These are phyloP conservation scores for Riparia riparia DNA, from an alignment of 2,113 vertebrate genomes.

Conservation along the genomic window DNA sequence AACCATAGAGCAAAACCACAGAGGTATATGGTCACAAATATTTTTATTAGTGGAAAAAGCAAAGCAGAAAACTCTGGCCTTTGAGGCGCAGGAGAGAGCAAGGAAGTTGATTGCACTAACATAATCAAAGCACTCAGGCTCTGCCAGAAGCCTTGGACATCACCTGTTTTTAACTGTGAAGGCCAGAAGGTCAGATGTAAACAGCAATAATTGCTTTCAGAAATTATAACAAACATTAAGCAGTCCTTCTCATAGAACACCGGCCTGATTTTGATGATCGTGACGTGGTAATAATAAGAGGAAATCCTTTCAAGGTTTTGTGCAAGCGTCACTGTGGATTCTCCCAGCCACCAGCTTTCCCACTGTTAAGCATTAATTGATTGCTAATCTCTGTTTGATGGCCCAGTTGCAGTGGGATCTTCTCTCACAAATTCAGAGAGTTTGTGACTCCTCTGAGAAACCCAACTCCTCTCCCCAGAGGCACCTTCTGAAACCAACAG, in stretches of 20 bases:
- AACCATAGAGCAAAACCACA: neutral
- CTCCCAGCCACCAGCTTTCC: neutral
- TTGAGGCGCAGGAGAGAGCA: neutral
- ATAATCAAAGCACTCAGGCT: neutral
- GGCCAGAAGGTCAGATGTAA: neutral
- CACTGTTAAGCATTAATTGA: neutral
- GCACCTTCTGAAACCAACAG: conserved; percentile 40
- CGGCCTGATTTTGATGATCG: neutral
- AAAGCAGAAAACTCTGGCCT: conserved; percentile 10
- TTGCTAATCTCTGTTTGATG: neutral
- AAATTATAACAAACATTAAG: conserved; percentile 2
- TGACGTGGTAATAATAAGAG: neutral
- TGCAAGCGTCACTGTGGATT: neutral
- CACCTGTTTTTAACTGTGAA: conserved; percentile 15
- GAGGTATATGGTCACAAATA: neutral
- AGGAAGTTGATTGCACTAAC: neutral
- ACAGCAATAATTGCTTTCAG: conserved; percentile 13
- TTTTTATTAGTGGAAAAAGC: neutral
- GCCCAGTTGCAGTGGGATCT: neutral
- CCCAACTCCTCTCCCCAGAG: neutral
- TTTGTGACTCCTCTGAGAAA: neutral
- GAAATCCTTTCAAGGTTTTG: conserved; percentile 24
- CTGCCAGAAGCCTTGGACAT: conserved; percentile 28
- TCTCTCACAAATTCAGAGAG: neutral
- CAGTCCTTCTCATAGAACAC: neutral